Evolutionary conservation across 2,888 invertebrate species (phyloP).

Genomic region (Malthinus seriepunctatus): DNA sequence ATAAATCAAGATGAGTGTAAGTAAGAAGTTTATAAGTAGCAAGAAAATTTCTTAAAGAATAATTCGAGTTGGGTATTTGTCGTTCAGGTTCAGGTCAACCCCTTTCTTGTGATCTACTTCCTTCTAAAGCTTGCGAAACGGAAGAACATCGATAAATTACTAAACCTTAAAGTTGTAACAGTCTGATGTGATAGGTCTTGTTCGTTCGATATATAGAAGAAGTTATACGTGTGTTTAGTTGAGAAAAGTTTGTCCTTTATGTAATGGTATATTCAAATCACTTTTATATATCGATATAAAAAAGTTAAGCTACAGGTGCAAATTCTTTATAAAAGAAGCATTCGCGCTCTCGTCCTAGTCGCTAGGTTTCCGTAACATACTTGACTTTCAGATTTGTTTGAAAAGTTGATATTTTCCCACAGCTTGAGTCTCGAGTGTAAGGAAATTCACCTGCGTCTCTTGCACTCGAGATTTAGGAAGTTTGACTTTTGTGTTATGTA

Average conservation of each 20-base stretch:
- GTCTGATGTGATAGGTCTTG: conserved; percentile 28
- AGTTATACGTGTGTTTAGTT: conserved; percentile 17
- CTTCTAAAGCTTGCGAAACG: conserved; percentile 24
- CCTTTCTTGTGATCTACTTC: conserved; percentile 30
- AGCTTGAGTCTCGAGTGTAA: conserved; percentile 33
- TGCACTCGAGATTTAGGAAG: conserved; percentile 12
- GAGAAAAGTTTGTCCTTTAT: conserved; percentile 17
- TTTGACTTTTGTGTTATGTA: conserved; percentile 5
- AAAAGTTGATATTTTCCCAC: conserved; percentile 34
- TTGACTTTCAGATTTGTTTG: conserved; percentile 42
- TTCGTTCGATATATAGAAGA: conserved; percentile 23
- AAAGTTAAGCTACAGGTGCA: conserved; percentile 22
- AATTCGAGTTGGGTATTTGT: conserved; percentile 21
- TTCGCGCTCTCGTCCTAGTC: not conserved
- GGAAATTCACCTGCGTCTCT: conserved; percentile 35
- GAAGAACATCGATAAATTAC: conserved; percentile 35
- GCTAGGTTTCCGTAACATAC: conserved; percentile 30
- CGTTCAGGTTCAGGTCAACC: conserved; percentile 26
- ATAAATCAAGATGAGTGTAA: conserved; percentile 21
- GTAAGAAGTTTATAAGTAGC: conserved; percentile 28
- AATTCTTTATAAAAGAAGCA: conserved; percentile 21
- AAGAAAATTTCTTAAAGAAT: conserved; percentile 18
- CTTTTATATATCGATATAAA: conserved; percentile 22
- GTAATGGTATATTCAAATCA: conserved; percentile 25
- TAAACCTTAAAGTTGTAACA: conserved; percentile 31